Evolutionary conservation across 2,888 invertebrate genomes (phyloP).

Genomic region (Oscheius sp.): DNA sequence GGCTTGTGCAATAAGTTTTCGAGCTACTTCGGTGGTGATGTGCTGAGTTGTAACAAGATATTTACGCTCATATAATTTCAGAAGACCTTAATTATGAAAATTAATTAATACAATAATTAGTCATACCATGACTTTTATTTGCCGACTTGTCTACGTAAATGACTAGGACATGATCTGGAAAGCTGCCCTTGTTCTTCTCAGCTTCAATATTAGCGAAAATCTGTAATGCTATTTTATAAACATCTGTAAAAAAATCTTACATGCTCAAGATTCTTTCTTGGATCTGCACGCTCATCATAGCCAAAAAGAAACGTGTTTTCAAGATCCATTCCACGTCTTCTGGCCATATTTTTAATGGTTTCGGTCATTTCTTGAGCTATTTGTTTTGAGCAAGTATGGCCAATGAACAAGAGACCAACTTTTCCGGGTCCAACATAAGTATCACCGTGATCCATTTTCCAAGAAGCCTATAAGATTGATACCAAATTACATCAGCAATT

Average conservation of each 20-base stretch:
- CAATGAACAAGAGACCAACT: conserved; percentile 6
- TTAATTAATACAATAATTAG: neutral
- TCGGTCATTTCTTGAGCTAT: conserved; percentile 1
- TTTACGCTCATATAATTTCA: conserved; percentile 46
- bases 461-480: neutral
- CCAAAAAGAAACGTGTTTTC: neutral
- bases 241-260: neutral
- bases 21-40: conserved; percentile 35
- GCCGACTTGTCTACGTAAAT: conserved; percentile 11
- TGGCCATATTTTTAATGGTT: neutral
- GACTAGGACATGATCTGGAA: conserved; percentile 6
- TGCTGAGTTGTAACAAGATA: conserved; percentile 41
- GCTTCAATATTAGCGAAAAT: neutral
- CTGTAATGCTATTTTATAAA: neutral
- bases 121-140: conserved; percentile 28
- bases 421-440: neutral
- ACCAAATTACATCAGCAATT: neutral
- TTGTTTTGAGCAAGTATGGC: neutral
- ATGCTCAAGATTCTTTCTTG: conserved; percentile 14
- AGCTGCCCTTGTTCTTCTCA: neutral
- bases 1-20: neutral
- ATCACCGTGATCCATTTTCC: conserved; percentile 14
- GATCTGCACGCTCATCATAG: conserved; percentile 1
- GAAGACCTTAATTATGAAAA: neutral
- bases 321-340: conserved; percentile 8